Base-by-base conservation (phyloP, 2,888 invertebrate species). In the Callyntrura sp. region DNA sequence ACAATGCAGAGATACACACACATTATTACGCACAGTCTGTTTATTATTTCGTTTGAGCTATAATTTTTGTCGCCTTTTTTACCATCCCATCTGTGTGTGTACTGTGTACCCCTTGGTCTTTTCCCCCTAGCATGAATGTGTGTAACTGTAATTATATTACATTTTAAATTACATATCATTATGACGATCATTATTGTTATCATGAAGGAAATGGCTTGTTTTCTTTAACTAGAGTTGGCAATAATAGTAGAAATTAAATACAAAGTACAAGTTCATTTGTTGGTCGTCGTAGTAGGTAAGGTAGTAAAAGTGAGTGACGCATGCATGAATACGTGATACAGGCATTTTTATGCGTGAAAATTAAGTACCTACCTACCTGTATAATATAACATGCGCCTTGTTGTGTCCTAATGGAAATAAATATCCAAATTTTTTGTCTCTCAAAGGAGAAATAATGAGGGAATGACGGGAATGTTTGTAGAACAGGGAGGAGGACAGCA, bases 61-160 rank as follows among this genome's bases (percentile, higher is more conserved):
- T n/a, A n/a, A n/a, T n/a, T n/a, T n/a, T n/a, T n/a, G n/a, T n/a
- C n/a, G n/a, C n/a, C n/a, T n/a, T n/a, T n/a, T n/a, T n/a, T n/a
- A n/a, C n/a, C n/a, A n/a, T n/a, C n/a, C n/a, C n/a, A n/a, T n/a
- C n/a, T n/a, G n/a, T n/a, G n/a, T n/a, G n/a, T n/a, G n/a, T n/a
- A n/a, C n/a, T 68, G 68, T 35, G 35, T 35, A n/a, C 17, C 35
- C 68, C 17, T 68, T 35, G 28, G 35, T 43, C 35, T 25, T 48
- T 62, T 48, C 45, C 35, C 35, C 23, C 62, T 25, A 68, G n/a
- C n/a, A n/a, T n/a, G n/a, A n/a, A n/a, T n/a, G 35, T 68, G 83
- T 73, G 84, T 73, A 85, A 85, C 84, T 73, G 84, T 73, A 85
- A 85, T 85, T 85, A 85, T 73, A 73, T 57, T 85, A 73, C 68